Evolutionary conservation across 2,113 vertebrate species (phyloP), one percentile per base, ranked within the genome.

Genomic region (Corythaixoides concolor): DNA sequence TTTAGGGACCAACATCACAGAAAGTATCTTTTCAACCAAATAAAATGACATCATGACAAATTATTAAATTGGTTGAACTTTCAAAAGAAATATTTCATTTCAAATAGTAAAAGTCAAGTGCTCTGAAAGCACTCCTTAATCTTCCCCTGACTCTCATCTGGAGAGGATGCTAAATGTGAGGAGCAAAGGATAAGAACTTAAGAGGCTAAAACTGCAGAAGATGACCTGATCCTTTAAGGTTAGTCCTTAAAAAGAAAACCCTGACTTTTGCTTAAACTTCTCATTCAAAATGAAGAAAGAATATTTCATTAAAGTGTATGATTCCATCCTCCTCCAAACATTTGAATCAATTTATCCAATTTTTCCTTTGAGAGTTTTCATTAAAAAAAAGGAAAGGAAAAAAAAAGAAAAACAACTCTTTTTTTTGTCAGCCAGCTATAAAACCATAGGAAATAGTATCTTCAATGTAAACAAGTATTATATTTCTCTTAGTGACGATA

Each of bases 331-430:
- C 11, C 11, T 4, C 5, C 24, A 78, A 49, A 45, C 0, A 41
- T 70, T 63, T 79, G 9, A 49, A 30, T 58, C 23, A 53, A 52
- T 49, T 74, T 85, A 45, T 81, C 13, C 1, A 2, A 55, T 63
- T 64, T 87, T 4, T 33, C 15, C 11, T 80, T 73, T 4, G 4
- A 63, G 22, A 58, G 2, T 32, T 53, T 91, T 63, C 4, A 2
- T 8, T n/a, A n/a, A n/a, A n/a, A n/a, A n/a, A n/a, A 41, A 41
- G 67, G 45, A 23, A 92, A 58, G 68, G 35, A 8, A 75, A 56
- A 6, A 6, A 12, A 32, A 45, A 37, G 32, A 11, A 5, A 3
- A 64, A 4, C 1, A 8, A 49, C 5, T 18, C 3, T 9, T 12
- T 35, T 78, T 64, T 12, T 13, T 28, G 8, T 32, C 18, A 55